phyloP scores from a whole-genome alignment of 2,113 vertebrate genomes.

The Scomber colias region DNA sequence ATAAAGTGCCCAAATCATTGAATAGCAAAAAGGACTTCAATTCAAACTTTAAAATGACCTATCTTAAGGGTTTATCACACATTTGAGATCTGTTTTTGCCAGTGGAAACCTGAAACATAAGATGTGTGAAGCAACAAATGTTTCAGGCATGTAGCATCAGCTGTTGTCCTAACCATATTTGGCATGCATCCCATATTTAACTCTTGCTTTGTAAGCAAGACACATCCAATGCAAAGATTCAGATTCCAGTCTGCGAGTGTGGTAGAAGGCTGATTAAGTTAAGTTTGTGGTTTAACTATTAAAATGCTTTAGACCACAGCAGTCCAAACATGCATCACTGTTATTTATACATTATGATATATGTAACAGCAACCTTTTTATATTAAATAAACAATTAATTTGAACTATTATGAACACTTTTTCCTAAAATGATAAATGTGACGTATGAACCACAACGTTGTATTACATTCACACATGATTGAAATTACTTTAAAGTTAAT shows the following conservation, averaged over 20 bases:
- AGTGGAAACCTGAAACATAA: constrained; percentile 48
- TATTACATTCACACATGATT: too few relatives aligned
- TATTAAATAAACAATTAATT: neutral
- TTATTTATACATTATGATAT: neutral
- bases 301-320: neutral
- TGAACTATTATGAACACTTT: too few relatives aligned
- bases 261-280: neutral
- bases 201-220: constrained; percentile 53
- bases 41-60: neutral
- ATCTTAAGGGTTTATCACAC: neutral
- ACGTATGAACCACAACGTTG: neutral
- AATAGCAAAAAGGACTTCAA: neutral
- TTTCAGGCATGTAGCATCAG: constrained; percentile 36
- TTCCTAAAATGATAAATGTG: neutral
- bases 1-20: neutral
- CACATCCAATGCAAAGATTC: constrained; percentile 21
- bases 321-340: neutral
- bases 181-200: constrained; percentile 55
- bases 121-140: constrained; percentile 21
- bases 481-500: too few relatives aligned
- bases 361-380: neutral
- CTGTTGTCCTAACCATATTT: constrained; percentile 53
- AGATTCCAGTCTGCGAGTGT: neutral
- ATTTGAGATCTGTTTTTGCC: constrained; percentile 27
- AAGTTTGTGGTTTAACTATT: neutral